Conservation (phyloP, 2,797 vertebrate species). For the Agapornis canus region DNA sequence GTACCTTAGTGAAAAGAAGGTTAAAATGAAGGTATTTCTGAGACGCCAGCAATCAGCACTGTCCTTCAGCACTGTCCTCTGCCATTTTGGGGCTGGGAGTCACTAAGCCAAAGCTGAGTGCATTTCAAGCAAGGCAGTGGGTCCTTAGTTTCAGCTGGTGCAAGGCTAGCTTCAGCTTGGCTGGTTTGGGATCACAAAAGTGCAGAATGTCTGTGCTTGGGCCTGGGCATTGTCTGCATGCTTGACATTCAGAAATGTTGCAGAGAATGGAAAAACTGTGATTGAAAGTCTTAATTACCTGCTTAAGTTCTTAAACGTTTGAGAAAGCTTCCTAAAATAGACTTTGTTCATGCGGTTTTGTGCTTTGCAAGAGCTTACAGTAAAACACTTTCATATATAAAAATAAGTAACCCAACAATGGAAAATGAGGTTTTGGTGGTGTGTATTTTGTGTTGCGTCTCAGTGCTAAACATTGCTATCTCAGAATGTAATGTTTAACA, state of each 20-base stretch:
- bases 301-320: neutral
- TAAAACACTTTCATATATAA: neutral
- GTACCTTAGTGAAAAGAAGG: neutral
- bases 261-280: constrained; percentile 5
- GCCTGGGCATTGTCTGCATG: neutral
- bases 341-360: neutral
- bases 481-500: constrained; percentile 56
- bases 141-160: neutral
- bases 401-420: neutral
- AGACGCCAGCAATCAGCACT: neutral
- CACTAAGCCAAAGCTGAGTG: neutral
- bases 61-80: neutral
- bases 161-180: neutral
- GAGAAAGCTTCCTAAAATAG: constrained; percentile 26
- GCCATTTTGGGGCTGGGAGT: neutral
- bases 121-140: accelerated
- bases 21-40: neutral
- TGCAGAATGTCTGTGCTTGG: accelerated
- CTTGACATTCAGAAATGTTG: constrained; percentile 14
- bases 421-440: neutral
- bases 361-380: neutral
- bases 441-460: neutral
- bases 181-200: neutral
- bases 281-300: constrained; percentile 36
- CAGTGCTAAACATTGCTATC: neutral